These are phyloP conservation scores for Pristionchus japonicus DNA, from an alignment of 2,888 invertebrate genomes.

Conservation along the genomic window DNA sequence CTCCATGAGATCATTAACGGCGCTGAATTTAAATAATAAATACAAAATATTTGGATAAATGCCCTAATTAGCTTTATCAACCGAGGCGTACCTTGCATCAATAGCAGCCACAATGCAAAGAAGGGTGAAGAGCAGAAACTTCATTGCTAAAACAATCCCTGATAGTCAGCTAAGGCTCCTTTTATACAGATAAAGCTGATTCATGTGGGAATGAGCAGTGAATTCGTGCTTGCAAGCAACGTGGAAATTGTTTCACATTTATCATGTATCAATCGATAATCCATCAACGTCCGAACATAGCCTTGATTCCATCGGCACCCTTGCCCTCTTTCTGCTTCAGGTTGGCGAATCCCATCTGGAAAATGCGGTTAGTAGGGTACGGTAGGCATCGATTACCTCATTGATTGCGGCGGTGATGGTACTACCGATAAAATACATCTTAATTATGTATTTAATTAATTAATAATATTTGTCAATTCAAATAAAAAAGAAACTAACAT, in stretches of 20 bases:
- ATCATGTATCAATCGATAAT: neutral
- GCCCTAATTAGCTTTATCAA: too few relatives aligned
- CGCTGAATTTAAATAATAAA: too few relatives aligned
- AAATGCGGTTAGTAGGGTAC: neutral
- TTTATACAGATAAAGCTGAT: too few relatives aligned
- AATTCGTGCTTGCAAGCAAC: too few relatives aligned
- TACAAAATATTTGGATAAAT: too few relatives aligned
- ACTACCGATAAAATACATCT: neutral
- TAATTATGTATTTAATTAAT: neutral
- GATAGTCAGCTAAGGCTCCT: too few relatives aligned
- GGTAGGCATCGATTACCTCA: neutral
- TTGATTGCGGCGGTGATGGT: neutral
- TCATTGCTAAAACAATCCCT: too few relatives aligned
- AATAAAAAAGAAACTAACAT: neutral
- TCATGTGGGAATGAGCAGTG: too few relatives aligned
- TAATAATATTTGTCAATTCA: neutral
- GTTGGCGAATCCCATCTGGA: conserved; percentile 30
- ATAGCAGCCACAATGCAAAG: too few relatives aligned
- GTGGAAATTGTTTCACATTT: neutral
- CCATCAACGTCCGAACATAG: neutral
- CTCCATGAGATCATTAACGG: neutral
- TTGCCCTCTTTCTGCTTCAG: neutral
- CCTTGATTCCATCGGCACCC: neutral
- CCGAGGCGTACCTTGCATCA: too few relatives aligned
- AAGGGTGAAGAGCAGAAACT: too few relatives aligned